Evolutionary conservation across 2,797 vertebrate genomes (phyloP), one percentile per base, ranked within the genome.

Genomic region (Mormyrus hasselquistii): DNA sequence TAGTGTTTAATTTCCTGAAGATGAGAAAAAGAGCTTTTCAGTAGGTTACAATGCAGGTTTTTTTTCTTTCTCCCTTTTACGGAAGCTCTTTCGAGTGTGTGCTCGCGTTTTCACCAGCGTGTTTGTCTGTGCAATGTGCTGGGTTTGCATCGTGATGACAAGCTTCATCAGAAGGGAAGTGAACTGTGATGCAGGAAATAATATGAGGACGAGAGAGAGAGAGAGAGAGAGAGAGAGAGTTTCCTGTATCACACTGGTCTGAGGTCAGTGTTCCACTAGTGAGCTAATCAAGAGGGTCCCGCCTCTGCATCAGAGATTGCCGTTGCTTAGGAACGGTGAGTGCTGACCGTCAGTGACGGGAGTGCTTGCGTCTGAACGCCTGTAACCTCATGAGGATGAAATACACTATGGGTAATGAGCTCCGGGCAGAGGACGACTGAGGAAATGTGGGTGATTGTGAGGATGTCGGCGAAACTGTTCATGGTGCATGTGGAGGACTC

Each of bases 1-100:
- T 90, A n/a, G 59, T 53, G 38, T 86, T 53, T 87, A 88, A 88
- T 86, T 87, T 87, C 52, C 53, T 53, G 85, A 41, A 41, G 50
- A 87, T 53, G 16, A 50, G 29, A 44, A 85, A 86, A 57, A 55
- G 14, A 86, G 47, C 49, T 55, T 19, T n/a, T 38, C 52, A 53
- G 22, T n/a, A 22, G 44, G 41, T 29, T 55, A 52, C 84, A 19
- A 52, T 55, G 50, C 16, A 12, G 25, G 22, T n/a, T 52, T 57
- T 85, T 25, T 52, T 47, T 47, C 44, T 47, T 47, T 41, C 44
- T 82, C 22, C 7, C 22, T 50, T 52, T 52, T 53, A 25, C 50
- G 25, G 83, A 86, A 86, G 49, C 22, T 53, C 22, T 52, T 55
- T 86, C 4, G 85, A 2, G 4, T 9, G 85, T 0, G 53, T 3